phyloP scores from a whole-genome alignment of 2,888 invertebrate genomes.

The Plebejus argus region DNA sequence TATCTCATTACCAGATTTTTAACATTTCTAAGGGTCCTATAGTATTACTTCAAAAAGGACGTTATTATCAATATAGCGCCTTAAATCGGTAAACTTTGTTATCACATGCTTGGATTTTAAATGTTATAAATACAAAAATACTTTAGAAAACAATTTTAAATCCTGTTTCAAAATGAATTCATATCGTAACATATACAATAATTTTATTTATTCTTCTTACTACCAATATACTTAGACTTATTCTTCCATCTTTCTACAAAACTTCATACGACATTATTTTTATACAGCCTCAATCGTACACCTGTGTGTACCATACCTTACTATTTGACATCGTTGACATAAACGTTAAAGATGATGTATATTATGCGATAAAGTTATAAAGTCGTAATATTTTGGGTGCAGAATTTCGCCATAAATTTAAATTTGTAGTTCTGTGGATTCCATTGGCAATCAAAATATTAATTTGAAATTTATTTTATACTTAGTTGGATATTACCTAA shows the following conservation, averaged over 20 bases:
- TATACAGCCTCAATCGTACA: neutral
- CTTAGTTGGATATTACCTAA: neutral
- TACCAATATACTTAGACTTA: neutral
- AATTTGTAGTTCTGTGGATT: neutral
- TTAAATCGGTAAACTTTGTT: no score
- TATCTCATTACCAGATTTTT: no score
- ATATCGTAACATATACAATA: no score
- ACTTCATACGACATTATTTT: neutral
- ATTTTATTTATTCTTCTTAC: neutral
- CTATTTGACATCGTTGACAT: neutral
- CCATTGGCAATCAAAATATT: neutral
- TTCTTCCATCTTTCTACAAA: neutral
- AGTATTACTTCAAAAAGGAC: no score
- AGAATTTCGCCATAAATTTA: neutral
- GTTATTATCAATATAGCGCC: no score
- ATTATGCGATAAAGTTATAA: slow-evolving; percentile 3
- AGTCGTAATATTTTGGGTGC: neutral
- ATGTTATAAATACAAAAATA: no score
- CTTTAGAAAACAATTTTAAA: no score
- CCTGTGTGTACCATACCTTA: neutral
- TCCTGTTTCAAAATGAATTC: no score
- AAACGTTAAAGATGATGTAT: slow-evolving; percentile 1
- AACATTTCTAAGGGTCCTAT: no score
- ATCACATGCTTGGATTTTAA: no score
- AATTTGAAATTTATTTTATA: neutral